phyloP scores from a whole-genome alignment of 2,888 invertebrate species.

The Aethes cnicana region DNA sequence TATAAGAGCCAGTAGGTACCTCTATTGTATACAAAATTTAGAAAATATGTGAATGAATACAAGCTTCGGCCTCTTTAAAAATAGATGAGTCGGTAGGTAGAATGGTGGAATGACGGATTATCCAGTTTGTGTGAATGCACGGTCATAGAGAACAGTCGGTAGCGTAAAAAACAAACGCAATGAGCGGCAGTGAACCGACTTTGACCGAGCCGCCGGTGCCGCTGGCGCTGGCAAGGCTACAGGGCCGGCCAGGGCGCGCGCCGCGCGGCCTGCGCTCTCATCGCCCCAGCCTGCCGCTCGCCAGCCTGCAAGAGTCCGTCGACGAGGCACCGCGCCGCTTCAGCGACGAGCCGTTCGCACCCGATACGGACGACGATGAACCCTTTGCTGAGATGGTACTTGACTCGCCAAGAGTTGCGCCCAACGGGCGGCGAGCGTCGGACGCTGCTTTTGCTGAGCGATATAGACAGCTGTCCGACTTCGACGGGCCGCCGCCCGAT shows the following conservation, averaged over 20 bases:
- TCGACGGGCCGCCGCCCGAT: constrained; percentile 69
- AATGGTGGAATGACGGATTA: constrained; percentile 63
- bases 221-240: constrained; percentile 70
- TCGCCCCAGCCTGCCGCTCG: constrained; percentile 71
- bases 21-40: too few relatives aligned
- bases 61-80: too few relatives aligned
- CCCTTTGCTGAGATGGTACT: constrained; percentile 59
- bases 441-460: constrained; percentile 73
- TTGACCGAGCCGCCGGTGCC: constrained; percentile 77
- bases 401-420: constrained; percentile 50
- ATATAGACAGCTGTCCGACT: constrained; percentile 71
- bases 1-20: too few relatives aligned
- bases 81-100: too few relatives aligned
- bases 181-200: constrained; percentile 72
- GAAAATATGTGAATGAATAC: too few relatives aligned
- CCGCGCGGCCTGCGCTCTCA: constrained; percentile 62
- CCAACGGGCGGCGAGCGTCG: constrained; percentile 74
- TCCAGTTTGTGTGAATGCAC: constrained; percentile 43
- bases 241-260: constrained; percentile 58
- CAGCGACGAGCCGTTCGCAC: constrained; percentile 63
- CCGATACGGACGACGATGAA: constrained; percentile 71
- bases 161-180: constrained; percentile 54
- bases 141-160: constrained; percentile 42
- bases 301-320: constrained; percentile 70
- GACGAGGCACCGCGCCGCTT: constrained; percentile 71